phyloP scores from a whole-genome alignment of 2,797 vertebrate species.

The Notolepis coatsorum region DNA sequence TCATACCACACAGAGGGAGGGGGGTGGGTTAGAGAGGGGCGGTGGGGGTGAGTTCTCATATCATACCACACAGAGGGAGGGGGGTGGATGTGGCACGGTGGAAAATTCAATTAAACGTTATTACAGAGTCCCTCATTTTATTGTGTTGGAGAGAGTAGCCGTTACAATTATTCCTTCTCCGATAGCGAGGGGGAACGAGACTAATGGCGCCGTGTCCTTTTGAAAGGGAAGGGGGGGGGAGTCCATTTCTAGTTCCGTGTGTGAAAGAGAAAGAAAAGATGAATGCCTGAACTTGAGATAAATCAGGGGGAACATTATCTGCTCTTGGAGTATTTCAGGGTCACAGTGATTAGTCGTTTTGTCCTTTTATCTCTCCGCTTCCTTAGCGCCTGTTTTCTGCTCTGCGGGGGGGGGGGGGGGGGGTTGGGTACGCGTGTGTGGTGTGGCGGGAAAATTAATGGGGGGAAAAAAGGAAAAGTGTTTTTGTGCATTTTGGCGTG shows the following conservation, averaged over 20 bases:
- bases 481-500: constrained; percentile 29
- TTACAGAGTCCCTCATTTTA: constrained; percentile 1
- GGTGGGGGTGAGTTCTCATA: neutral
- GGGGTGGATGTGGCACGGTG: neutral
- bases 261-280: neutral
- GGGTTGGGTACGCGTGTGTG: constrained; percentile 15
- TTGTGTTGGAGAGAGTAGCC: too few relatives aligned
- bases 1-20: neutral
- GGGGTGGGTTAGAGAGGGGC: neutral
- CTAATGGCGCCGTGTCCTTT: neutral
- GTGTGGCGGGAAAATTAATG: neutral
- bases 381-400: too few relatives aligned
- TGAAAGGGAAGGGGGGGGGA: too few relatives aligned
- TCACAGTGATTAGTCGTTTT: constrained; percentile 47
- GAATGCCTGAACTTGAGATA: neutral
- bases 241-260: too few relatives aligned
- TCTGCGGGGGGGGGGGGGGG: too few relatives aligned
- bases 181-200: neutral
- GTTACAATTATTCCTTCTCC: neutral
- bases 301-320: constrained; percentile 21
- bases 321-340: constrained; percentile 30
- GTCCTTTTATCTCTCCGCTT: constrained; percentile 32
- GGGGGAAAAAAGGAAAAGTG: neutral
- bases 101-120: constrained; percentile 38
- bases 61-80: neutral